A percentile compares a stretch with the other conserved stretches of the same genome.
phyloP scores from a whole-genome alignment of 2,113 vertebrate genomes.

The Bubalus kerabau region DNA sequence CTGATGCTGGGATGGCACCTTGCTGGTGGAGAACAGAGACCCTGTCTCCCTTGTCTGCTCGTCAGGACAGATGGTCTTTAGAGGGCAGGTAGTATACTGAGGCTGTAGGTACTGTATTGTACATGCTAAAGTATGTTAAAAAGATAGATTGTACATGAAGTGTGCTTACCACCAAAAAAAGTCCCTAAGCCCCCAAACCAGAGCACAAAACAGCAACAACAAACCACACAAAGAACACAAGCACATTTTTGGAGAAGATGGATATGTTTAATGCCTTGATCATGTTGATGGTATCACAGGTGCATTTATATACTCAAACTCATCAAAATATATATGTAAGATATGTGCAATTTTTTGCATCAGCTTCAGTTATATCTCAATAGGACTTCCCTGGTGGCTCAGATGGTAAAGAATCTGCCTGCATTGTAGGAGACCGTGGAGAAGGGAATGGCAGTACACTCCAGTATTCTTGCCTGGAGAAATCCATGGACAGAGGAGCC shows the following conservation, averaged over 20 bases:
- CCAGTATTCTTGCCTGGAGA: neutral
- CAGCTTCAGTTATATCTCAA: neutral
- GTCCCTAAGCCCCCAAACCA: neutral
- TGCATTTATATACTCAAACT: neutral
- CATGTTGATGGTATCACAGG: too few relatives aligned
- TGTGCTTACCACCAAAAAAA: neutral
- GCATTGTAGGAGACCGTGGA: neutral
- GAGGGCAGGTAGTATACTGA: neutral
- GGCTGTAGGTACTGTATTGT: fast-evolving
- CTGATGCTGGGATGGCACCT: neutral
- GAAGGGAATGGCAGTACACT: neutral
- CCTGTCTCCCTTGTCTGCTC: neutral
- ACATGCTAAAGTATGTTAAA: neutral
- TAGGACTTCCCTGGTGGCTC: neutral
- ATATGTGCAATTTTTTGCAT: neutral
- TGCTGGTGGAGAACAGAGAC: neutral
- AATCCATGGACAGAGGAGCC: neutral
- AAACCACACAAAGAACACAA: neutral
- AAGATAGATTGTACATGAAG: neutral
- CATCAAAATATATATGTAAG: neutral
- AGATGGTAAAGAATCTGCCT: neutral
- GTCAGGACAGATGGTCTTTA: neutral
- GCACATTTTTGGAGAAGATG: neutral
- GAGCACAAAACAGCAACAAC: neutral
- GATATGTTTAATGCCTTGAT: neutral